Base-by-base conservation (phyloP, 2,113 vertebrate genomes). In the Channa argus region DNA sequence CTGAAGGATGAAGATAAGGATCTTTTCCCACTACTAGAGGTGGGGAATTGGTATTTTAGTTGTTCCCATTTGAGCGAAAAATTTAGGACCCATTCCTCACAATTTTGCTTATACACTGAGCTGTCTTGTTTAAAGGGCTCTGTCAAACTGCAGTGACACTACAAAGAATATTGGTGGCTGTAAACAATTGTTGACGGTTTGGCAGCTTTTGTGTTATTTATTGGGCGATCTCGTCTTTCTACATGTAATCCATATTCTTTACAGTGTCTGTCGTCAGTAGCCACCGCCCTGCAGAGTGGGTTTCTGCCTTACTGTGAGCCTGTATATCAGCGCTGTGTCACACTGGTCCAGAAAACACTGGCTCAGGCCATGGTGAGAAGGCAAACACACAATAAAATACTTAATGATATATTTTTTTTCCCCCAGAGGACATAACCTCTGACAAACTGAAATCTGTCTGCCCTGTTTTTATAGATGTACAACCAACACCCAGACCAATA, bases 281-380 rank as follows among this genome's bases (percentile, higher is more conserved):
- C 97, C 47, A 98, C 97, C 0, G 96, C 97, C 36, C 91, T 99
- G 65, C 97, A 99, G 93, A 98, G 96, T 0, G 97, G 97, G 2
- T 98, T 98, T 81, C 92, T 98, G 63, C 97, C 97, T 46, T 98
- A 99, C 89, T 97, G 97, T 5, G 97, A 98, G 89, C 97, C 97
- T 0, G 97, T 97, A 38, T 98, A 99, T 82, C 97, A 98, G 92
- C 97, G 97, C 82, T 99, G 97, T 1, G 97, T 99, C 88, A 98
- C 97, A 0, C 92, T 98, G 36, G 97, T 98, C 70, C 97, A 98
- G 90, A 99, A 99, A 79, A 99, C 97, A 0, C 92, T 98, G 6
- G 97, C 97, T 71, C 97, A 97, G 84, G 97, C 97, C 52, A 98
- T 98, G 97, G 97, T 98, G 84, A 94, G 95, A 53, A 34, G 3